Percentiles rank a stretch among this genome's conserved stretches.
Evolutionary conservation across 1,140 invertebrate genomes (phyloP).

Genomic region (Pemphigus obesinymphae): DNA sequence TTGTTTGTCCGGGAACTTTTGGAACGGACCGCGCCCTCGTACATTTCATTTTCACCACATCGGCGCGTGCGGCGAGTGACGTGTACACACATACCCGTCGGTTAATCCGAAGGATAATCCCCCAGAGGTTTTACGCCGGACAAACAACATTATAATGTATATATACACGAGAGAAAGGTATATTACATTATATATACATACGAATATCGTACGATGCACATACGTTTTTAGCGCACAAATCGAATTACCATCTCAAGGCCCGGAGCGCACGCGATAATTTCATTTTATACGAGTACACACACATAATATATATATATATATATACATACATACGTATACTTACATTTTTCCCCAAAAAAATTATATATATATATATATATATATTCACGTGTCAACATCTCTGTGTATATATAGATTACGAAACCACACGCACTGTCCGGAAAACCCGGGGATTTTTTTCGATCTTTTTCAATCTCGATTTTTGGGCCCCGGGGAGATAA

Average conservation of each 20-base stretch:
- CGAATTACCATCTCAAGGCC: slow-evolving; percentile 26
- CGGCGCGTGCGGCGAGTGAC: not conserved
- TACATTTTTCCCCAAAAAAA: too few species aligned
- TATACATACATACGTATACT: not conserved
- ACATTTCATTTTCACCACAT: not conserved
- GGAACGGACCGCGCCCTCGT: too few species aligned
- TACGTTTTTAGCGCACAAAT: not conserved
- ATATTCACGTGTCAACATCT: slow-evolving; percentile 2
- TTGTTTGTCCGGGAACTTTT: too few species aligned
- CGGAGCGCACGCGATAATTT: slow-evolving; percentile 26
- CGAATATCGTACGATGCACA: not conserved
- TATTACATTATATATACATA: not conserved
- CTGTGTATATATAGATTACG: not conserved
- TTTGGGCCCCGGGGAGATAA: not conserved
- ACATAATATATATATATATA: not conserved
- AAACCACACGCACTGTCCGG: not conserved
- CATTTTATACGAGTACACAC: not conserved
- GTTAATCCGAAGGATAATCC: slow-evolving; percentile 19
- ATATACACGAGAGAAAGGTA: not conserved
- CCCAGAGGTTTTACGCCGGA: slow-evolving; percentile 26
- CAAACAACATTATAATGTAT: slow-evolving; percentile 31
- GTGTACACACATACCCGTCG: not conserved
- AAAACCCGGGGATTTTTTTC: not conserved
- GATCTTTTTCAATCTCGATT: slow-evolving; percentile 16
- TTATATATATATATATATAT: not conserved